Evolutionary conservation across 2,888 invertebrate genomes (phyloP), one percentile per base, ranked within the genome.

Genomic region (Nomada fucata): DNA sequence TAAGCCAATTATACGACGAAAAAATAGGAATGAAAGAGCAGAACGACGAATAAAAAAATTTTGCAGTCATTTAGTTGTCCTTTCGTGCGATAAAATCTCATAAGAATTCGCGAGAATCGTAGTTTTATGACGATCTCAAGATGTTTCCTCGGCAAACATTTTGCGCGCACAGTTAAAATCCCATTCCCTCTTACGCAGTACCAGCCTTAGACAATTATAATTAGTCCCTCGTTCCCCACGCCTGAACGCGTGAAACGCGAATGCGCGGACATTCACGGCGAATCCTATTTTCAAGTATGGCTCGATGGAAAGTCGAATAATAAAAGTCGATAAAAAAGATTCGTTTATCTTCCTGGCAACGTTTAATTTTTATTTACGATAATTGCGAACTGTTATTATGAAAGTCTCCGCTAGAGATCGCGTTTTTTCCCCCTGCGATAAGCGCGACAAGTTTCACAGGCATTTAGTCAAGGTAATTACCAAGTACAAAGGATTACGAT

Each of bases 131-230:
- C 10, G 13, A 20, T 4, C 5, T 64, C 13, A 18, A 59, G 15
- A 18, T 42, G 20, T 52, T 50, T 23, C 47, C 50, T 57, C 18
- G 65, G 23, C 42, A 74, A 74, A 18, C 20, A 59, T 20, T 73
- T 50, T 42, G 11, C 18, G 42, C 64, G 0, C 20, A 20, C 20
- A 26, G 10, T 23, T n/a, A 47, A 23, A 52, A 63, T 55, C 23
- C 10, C 10, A 55, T 47, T 52, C 15, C 36, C n/a, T 44, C 18
- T 29, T 10, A 10, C 26, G 9, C n/a, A 13, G 13, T 52, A 26
- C 23, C 47, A 47, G 10, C 29, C 18, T 20, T n/a, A 36, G n/a
- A n/a, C 44, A 57, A 55, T 59, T 50, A 55, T 69, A 69, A 75
- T 53, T 20, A 26, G 57, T 61, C 44, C 57, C 52, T 65, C 55